A percentile compares a stretch with the other conserved stretches of the same genome.
Conservation (phyloP, 2,797 vertebrate species). For the Hozukius guyotensis region DNA sequence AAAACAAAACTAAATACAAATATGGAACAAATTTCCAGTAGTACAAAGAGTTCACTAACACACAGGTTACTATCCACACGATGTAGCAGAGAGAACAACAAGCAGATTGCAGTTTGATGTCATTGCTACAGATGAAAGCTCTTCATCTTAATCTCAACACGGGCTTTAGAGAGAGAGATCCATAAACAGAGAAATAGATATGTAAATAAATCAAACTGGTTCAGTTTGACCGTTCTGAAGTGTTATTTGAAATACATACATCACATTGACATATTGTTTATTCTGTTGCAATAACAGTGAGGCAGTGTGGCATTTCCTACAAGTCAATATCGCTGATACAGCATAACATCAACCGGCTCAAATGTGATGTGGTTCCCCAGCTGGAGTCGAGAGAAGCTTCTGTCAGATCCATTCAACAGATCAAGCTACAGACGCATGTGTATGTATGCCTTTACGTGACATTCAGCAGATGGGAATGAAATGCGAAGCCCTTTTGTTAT, state of each 20-base stretch:
- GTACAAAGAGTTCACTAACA: slow-evolving; percentile 69
- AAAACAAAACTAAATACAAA: slow-evolving; percentile 68
- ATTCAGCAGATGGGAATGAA: slow-evolving; percentile 30
- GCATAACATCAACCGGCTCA: slow-evolving; percentile 38
- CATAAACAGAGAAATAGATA: slow-evolving; percentile 30
- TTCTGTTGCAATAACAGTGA: slow-evolving; percentile 68
- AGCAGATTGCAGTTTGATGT: slow-evolving; percentile 36
- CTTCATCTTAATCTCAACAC: slow-evolving; percentile 61
- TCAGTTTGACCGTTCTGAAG: slow-evolving; percentile 27
- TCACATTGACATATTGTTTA: slow-evolving; percentile 45
- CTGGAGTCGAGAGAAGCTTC: background rate
- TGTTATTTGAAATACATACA: slow-evolving; percentile 40
- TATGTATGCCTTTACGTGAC: slow-evolving; percentile 5
- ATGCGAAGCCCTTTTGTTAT: slow-evolving; percentile 62
- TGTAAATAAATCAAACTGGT: slow-evolving; percentile 36
- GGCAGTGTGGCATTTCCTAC: slow-evolving; percentile 66
- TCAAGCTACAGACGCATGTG: slow-evolving; percentile 7
- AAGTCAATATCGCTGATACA: slow-evolving; percentile 52
- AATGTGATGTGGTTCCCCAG: slow-evolving; percentile 9
- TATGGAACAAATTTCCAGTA: slow-evolving; percentile 56
- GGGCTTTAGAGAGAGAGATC: slow-evolving; percentile 21
- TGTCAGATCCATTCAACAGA: slow-evolving; percentile 17
- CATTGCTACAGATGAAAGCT: slow-evolving; percentile 59
- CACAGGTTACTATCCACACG: slow-evolving; percentile 54
- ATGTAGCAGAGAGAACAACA: slow-evolving; percentile 57